phyloP scores from a whole-genome alignment of 2,888 invertebrate genomes.

The Laothoe populi region DNA sequence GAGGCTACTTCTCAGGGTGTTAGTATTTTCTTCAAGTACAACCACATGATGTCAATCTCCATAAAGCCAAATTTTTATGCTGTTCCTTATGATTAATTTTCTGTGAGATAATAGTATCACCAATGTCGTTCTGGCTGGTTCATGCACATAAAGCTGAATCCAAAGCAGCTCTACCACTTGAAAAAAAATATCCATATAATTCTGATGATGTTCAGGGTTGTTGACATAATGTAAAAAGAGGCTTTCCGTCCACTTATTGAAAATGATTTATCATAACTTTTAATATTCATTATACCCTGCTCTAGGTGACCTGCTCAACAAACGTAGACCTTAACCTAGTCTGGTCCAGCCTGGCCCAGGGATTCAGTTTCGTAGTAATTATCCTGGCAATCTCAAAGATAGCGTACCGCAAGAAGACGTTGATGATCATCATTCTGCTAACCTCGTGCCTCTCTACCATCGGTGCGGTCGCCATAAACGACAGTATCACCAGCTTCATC shows the following conservation, averaged over 20 bases:
- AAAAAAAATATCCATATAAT: no score
- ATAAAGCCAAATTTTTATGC: no score
- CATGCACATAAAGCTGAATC: no score
- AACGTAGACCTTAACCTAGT: conserved; percentile 42
- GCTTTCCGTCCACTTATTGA: no score
- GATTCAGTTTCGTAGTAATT: conserved; percentile 44
- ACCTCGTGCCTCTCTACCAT: conserved; percentile 42
- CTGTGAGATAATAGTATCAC: no score
- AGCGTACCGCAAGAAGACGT: conserved; percentile 47
- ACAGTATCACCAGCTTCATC: conserved; percentile 49
- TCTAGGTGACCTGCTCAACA: conserved; percentile 39
- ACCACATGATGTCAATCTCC: background rate
- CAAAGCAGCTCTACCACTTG: no score
- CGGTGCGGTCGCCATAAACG: conserved; percentile 42
- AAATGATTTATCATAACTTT: no score
- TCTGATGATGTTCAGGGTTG: no score
- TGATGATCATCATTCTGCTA: conserved; percentile 45
- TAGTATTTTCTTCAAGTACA: background rate
- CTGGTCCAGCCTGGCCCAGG: conserved; percentile 43
- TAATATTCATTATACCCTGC: background rate
- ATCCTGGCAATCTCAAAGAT: conserved; percentile 47
- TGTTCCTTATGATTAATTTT: no score
- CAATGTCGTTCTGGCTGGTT: no score
- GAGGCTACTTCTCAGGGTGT: background rate
- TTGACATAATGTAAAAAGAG: no score